Conservation (phyloP, 2,888 invertebrate species). For the Graphium colonna region DNA sequence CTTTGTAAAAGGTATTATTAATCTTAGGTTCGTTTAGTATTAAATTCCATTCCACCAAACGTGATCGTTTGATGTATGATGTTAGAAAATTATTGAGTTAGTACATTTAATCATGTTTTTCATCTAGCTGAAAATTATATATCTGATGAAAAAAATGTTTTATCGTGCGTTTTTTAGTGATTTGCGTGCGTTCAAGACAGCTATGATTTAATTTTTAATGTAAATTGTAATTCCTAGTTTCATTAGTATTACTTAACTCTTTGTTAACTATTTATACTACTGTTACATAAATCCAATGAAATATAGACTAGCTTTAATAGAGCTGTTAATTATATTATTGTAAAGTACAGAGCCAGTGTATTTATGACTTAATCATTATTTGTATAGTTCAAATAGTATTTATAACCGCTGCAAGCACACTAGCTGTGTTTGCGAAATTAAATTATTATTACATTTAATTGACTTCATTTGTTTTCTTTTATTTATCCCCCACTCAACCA, state of each 20-base stretch:
- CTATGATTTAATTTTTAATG: constrained; percentile 55
- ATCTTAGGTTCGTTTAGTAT: constrained; percentile 42
- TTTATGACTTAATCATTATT: constrained; percentile 78
- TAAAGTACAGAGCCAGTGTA: constrained; percentile 77
- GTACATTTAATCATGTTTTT: constrained; percentile 32
- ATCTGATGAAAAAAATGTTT: constrained; percentile 25
- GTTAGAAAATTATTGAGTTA: constrained; percentile 61
- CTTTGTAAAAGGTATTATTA: constrained; percentile 48
- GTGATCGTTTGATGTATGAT: constrained; percentile 40
- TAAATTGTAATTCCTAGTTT: constrained; percentile 67
- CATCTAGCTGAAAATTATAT: constrained; percentile 30
- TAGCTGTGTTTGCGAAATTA: constrained; percentile 70
- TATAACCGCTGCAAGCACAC: constrained; percentile 65
- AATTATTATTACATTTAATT: constrained; percentile 70
- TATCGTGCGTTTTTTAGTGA: constrained; percentile 31
- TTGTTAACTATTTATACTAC: constrained; percentile 78
- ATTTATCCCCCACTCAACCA: neutral
- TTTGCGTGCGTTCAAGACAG: constrained; percentile 47
- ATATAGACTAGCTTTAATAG: constrained; percentile 72
- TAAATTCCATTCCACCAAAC: constrained; percentile 62
- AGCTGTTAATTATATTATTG: constrained; percentile 74
- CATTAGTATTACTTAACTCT: constrained; percentile 67
- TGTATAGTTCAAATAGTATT: constrained; percentile 78
- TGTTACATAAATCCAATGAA: constrained; percentile 73
- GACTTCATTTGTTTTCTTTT: constrained; percentile 31